Base-by-base conservation (phyloP, 2,113 vertebrate species). In the Phrynocephalus versicolor region DNA sequence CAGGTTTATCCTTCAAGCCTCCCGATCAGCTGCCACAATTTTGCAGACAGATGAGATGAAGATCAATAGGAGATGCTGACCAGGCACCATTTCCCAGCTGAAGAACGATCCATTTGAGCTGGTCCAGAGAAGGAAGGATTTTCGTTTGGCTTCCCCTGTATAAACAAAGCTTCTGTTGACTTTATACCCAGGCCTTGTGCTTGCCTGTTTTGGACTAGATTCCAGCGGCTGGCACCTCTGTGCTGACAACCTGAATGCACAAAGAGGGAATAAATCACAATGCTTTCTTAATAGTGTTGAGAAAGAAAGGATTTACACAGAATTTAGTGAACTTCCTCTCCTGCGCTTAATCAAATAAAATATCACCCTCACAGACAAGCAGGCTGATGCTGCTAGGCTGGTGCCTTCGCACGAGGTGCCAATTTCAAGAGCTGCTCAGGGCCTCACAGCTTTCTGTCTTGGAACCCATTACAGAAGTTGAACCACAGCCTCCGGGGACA, bases 281-380 rank as follows among this genome's bases (percentile, higher is more conserved):
- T 91, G 2, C 2, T 79, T 91, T 89, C 87, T 93, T 88, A 90
- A 85, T 94, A 62, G 39, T 89, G 91, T 90, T 94, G 94, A 88
- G 41, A 93, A 95, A 94, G 90, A 95, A 96, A 95, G 94, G 94
- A 93, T 96, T 95, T 95, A 94, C 88, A 90, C 86, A 86, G 89
- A 92, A 94, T 93, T 96, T 96, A 96, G 96, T 95, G 94, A 92
- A 96, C 94, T 96, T 93, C 93, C 88, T 25, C 0, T 82, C 90
- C 90, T 93, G 67, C 90, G 88, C 88, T 90, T 91, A 90, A 94
- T 91, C 92, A 71, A 93, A 92, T 89, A 90, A 90, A 93, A 94
- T 85, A 83, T 83, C 89, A 90, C 82, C 77, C 91, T 93, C 14
- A 87, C 84, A 27, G 45, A 51, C 45, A 51, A n/a, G 13, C 6